Conservation (phyloP, 2,113 vertebrate species). For the Perca flavescens region DNA sequence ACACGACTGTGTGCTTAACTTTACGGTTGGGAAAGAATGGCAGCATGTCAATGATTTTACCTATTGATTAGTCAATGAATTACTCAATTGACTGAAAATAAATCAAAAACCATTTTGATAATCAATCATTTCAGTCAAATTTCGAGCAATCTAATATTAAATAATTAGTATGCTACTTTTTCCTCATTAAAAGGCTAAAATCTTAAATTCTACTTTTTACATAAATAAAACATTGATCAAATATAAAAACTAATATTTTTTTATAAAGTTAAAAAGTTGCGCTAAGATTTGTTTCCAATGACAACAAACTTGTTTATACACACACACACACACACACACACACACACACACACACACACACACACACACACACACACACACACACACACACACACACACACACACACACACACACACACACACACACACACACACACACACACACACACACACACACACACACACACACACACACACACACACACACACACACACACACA, state of each 20-base stretch:
- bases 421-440: background rate
- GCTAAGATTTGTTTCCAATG: background rate
- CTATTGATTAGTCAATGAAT: background rate
- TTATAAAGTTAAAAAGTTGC: background rate
- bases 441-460: background rate
- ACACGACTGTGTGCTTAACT: background rate
- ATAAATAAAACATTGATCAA: background rate
- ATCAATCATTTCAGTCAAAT: background rate
- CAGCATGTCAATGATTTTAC: constrained; percentile 2
- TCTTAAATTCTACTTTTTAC: background rate
- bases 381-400: background rate
- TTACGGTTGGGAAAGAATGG: background rate
- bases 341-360: background rate
- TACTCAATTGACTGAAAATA: background rate
- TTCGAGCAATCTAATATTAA: background rate
- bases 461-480: constrained; percentile 24
- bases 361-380: background rate
- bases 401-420: background rate
- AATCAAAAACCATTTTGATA: background rate
- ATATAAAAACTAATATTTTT: constrained; percentile 4
- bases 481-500: constrained; percentile 23
- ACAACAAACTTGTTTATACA: constrained; percentile 4
- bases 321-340: background rate
- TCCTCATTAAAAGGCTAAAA: background rate
- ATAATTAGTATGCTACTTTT: background rate